Conservation (phyloP, 2,888 invertebrate genomes). For the Eutolmus rufibarbis region DNA sequence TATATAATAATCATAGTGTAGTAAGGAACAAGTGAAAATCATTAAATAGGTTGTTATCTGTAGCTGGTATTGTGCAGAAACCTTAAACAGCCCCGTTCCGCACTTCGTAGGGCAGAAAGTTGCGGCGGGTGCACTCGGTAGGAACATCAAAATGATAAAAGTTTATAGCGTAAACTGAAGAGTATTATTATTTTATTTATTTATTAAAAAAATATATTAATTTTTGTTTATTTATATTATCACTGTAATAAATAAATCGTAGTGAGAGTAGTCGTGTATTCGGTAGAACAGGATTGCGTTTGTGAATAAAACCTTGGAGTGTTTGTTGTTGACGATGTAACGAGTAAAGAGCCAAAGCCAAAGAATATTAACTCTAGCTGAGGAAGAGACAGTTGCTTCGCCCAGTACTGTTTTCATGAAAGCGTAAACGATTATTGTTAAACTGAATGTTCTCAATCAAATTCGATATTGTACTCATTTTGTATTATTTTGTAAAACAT, state of each 20-base stretch:
- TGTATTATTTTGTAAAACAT: conserved; percentile 14
- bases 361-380: conserved; percentile 19
- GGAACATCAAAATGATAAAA: neutral
- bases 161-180: conserved; percentile 38
- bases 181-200: conserved; percentile 47
- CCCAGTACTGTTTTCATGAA: neutral
- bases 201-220: conserved; percentile 43
- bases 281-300: conserved; percentile 1
- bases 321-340: neutral
- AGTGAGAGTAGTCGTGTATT: neutral
- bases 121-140: neutral
- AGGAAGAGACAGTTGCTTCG: neutral
- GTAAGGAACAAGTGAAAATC: neutral
- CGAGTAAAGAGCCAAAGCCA: conserved; percentile 22
- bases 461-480: conserved; percentile 24
- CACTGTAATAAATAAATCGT: neutral
- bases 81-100: neutral
- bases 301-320: neutral
- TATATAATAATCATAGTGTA: conserved; percentile 43
- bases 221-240: conserved; percentile 40
- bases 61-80: neutral
- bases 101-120: neutral
- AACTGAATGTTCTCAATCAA: conserved; percentile 18
- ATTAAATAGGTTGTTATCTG: conserved; percentile 36
- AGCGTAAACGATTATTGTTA: conserved; percentile 10